phyloP scores from a whole-genome alignment of 2,113 vertebrate species.

The Gallinago media region DNA sequence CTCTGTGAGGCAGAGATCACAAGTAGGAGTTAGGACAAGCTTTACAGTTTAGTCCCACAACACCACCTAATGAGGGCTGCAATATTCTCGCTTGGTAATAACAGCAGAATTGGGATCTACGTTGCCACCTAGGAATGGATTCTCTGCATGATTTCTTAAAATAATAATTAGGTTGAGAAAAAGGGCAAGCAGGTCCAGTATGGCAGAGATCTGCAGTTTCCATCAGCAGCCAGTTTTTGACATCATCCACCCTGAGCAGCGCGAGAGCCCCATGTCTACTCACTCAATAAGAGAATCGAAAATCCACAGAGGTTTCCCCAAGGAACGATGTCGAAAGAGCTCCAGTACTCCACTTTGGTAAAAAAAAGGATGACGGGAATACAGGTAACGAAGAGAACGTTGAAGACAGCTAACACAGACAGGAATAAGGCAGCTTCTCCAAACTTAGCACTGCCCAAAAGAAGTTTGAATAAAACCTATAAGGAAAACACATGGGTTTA shows the following conservation, averaged over 20 bases:
- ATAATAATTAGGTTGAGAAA: background rate
- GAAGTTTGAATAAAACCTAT: constrained; percentile 96
- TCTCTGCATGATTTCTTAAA: background rate
- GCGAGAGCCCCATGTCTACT: background rate
- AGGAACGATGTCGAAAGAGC: constrained; percentile 83
- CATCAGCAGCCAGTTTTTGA: background rate
- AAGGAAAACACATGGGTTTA: constrained; percentile 1
- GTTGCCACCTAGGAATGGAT: background rate
- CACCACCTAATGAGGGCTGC: background rate
- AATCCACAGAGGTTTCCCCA: constrained; percentile 94
- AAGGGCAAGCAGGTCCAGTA: background rate
- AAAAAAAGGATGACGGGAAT: constrained; percentile 94
- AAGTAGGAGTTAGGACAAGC: background rate
- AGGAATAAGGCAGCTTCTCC: constrained; percentile 96
- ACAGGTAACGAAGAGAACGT: constrained; percentile 90
- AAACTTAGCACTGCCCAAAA: constrained; percentile 95
- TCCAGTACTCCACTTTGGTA: constrained; percentile 92
- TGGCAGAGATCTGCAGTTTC: background rate
- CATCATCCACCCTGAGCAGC: background rate
- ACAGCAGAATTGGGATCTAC: background rate
- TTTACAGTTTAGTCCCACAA: background rate
- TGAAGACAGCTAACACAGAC: constrained; percentile 90
- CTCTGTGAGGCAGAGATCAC: background rate
- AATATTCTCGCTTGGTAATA: background rate
- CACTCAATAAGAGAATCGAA: constrained; percentile 91